Conservation (phyloP, 2,888 invertebrate genomes). For the Platycnemis pennipes region DNA sequence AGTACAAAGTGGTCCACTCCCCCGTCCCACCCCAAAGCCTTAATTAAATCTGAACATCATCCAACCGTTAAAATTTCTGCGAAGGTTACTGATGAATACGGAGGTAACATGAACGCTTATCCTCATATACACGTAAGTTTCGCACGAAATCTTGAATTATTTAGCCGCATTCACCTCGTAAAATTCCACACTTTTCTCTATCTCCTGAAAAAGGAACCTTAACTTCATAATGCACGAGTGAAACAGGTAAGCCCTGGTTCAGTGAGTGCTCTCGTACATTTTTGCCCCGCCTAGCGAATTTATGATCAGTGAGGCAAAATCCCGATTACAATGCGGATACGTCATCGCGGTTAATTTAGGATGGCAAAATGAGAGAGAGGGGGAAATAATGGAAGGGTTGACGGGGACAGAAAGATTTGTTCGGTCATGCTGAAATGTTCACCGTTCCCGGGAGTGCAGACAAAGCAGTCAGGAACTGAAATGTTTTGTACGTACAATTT, state of each 20-base stretch:
- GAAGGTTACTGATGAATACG: not conserved
- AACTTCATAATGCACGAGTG: not conserved
- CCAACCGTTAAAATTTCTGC: no score
- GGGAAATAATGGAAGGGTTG: conserved; percentile 1
- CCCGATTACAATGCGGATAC: not conserved
- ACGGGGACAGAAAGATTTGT: not conserved
- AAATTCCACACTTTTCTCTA: no score
- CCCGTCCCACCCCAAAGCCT: no score
- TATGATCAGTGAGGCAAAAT: not conserved
- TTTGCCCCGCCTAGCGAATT: not conserved
- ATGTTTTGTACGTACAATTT: no score
- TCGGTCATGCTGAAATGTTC: not conserved
- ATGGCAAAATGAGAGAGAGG: not conserved
- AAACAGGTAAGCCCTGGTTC: not conserved
- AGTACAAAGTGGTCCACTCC: no score
- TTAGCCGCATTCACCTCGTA: not conserved
- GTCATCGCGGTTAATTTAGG: not conserved
- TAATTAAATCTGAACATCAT: no score
- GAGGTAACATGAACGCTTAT: not conserved
- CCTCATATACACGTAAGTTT: not conserved
- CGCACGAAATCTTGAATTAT: not conserved
- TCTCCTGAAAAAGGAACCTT: not conserved
- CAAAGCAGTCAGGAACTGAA: not conserved
- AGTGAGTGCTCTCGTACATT: not conserved
- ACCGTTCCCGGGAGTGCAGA: not conserved